Base-by-base conservation (phyloP, 2,113 vertebrate species). In the Channa argus region DNA sequence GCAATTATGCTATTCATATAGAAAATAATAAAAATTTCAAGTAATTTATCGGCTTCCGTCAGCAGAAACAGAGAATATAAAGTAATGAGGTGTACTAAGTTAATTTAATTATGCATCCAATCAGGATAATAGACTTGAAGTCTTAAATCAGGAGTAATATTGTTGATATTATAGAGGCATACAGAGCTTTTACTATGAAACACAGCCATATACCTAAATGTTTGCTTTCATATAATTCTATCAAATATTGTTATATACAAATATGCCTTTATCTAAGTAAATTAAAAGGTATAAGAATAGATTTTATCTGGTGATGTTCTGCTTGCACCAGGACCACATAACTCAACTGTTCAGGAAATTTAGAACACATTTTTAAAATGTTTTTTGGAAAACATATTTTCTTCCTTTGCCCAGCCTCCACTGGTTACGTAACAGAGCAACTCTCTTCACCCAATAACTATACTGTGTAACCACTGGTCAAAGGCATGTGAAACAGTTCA, bases 81-180 rank as follows among this genome's bases (percentile, higher is more conserved):
- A 55, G 3, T 2, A 12, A 63, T 59, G 14, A 58, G 5, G 7
- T 36, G n/a, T 12, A 54, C 63, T 51, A 6, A 34, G 12, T 53
- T 76, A 0, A 76, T 72, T 43, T 72, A n/a, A 79, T 79, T 43
- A 59, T 24, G 46, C 8, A 54, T 54, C 36, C 24, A 63, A 69
- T 74, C 10, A 56, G 36, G 34, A 6, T 65, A 70, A 55, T 51
- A 37, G 38, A 61, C 44, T 64, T 60, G 59, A 24, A 9, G 14
- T 51, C 1, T 34, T 60, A 15, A 74, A 63, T 63, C 44, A 64
- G 36, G 24, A 46, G 3, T 63, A 68, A 65, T 39, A 24, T 24
- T 34, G 6, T 14, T 63, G 5, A 71, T 62, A 53, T 59, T 11
- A 63, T 8, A 45, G 11, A 63, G 44, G 33, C n/a, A 63, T 51